phyloP scores from a whole-genome alignment of 2,113 vertebrate species.

The Charina bottae region DNA sequence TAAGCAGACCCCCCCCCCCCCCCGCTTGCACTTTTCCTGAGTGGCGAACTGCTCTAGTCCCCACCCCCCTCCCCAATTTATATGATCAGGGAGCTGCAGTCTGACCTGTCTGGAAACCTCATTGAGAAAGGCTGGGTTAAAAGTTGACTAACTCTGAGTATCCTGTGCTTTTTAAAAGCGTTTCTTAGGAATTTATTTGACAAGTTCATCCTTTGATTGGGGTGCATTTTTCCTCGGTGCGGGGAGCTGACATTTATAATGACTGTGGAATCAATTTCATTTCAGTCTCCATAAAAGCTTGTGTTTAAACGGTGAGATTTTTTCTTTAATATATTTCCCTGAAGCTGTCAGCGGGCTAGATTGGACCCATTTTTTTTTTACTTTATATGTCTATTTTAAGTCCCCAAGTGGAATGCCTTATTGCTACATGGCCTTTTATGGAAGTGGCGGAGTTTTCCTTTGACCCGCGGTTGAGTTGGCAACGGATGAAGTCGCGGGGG shows the following conservation, averaged over 20 bases:
- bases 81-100: neutral
- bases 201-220: neutral
- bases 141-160: slow-evolving; percentile 47
- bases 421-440: slow-evolving; percentile 9
- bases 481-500: too few species aligned
- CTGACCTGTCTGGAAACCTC: neutral
- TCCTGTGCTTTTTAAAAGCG: slow-evolving; percentile 13
- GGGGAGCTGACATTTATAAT: neutral
- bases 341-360: neutral
- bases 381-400: slow-evolving; percentile 12
- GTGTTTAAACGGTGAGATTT: slow-evolving; percentile 4
- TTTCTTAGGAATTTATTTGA: slow-evolving; percentile 28
- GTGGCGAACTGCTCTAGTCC: neutral
- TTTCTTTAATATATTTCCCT: neutral
- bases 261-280: slow-evolving; percentile 29
- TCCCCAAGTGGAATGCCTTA: accelerated
- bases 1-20: neutral
- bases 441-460: neutral
- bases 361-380: neutral
- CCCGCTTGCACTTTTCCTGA: neutral
- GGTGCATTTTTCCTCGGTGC: slow-evolving; percentile 7
- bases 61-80: neutral
- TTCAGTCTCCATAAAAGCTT: slow-evolving; percentile 3
- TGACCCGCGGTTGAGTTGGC: neutral
- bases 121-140: neutral